Evolutionary conservation across 2,888 invertebrate genomes (phyloP).

Genomic region (Sinelater perroti): DNA sequence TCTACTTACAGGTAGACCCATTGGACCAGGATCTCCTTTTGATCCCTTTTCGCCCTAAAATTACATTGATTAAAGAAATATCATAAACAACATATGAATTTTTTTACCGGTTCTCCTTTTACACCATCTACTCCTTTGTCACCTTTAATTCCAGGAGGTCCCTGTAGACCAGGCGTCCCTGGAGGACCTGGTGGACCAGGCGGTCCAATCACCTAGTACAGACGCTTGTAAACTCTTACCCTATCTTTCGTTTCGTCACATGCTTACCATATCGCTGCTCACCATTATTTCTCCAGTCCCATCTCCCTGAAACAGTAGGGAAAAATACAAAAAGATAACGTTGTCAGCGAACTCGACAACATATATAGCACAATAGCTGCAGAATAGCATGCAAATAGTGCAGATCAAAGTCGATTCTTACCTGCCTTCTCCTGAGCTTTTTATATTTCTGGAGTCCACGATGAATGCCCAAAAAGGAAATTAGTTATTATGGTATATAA

Average conservation of each 20-base stretch:
- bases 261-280: conserved; percentile 74
- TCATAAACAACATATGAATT: no score
- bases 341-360: conserved; percentile 23
- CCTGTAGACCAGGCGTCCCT: conserved; percentile 78
- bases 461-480: conserved; percentile 46
- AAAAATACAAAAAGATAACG: conserved; percentile 54
- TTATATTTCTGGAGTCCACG: conserved; percentile 76
- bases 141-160: conserved; percentile 86
- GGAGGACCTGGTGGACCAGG: conserved; percentile 82
- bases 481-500: conserved; percentile 35
- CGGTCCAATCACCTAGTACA: conserved; percentile 67
- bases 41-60: conserved; percentile 83
- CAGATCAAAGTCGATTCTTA: conserved; percentile 63
- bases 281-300: conserved; percentile 80
- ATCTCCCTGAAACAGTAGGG: conserved; percentile 75
- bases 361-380: background rate
- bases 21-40: conserved; percentile 89
- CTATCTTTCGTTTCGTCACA: background rate
- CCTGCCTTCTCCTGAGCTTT: conserved; percentile 83
- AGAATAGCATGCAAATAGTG: conserved; percentile 10
- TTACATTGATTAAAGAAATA: background rate
- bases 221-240: background rate
- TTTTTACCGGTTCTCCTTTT: conserved; percentile 82
- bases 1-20: conserved; percentile 95
- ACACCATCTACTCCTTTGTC: conserved; percentile 84